These are phyloP conservation scores for Silurus meridionalis DNA, from an alignment of 2,113 vertebrate species.

Conservation along the genomic window DNA sequence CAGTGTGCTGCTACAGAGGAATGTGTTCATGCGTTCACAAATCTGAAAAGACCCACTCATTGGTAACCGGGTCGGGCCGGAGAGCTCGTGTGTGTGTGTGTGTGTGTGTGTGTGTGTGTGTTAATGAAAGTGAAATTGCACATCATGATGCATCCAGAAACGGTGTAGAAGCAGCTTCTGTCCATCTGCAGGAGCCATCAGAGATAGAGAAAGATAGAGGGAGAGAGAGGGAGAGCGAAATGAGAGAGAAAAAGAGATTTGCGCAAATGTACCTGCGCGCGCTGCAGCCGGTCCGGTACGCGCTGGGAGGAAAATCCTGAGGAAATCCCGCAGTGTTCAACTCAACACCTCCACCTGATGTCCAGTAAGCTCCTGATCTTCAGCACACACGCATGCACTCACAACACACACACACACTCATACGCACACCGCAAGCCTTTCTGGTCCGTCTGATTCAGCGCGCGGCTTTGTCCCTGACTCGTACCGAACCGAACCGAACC, in stretches of 20 bases:
- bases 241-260: not conserved
- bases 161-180: not conserved
- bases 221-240: not conserved
- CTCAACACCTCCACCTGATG: not conserved
- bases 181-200: not conserved
- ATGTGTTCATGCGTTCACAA: not conserved
- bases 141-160: not conserved
- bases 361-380: constrained; percentile 11
- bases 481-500: not conserved
- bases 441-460: constrained; percentile 5
- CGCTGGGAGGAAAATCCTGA: not conserved
- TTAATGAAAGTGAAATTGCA: not conserved
- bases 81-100: not conserved
- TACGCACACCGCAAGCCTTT: constrained; percentile 24
- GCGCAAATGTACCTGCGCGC: not conserved
- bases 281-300: not conserved
- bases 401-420: constrained; percentile 17
- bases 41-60: not conserved
- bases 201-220: constrained; percentile 3
- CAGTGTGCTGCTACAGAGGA: constrained; percentile 1
- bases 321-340: constrained; percentile 29
- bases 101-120: too few species aligned
- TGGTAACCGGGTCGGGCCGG: not conserved
- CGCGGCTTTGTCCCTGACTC: not conserved
- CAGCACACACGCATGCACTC: constrained; percentile 24